phyloP scores from a whole-genome alignment of 2,888 invertebrate genomes.

The Nineta flava region DNA sequence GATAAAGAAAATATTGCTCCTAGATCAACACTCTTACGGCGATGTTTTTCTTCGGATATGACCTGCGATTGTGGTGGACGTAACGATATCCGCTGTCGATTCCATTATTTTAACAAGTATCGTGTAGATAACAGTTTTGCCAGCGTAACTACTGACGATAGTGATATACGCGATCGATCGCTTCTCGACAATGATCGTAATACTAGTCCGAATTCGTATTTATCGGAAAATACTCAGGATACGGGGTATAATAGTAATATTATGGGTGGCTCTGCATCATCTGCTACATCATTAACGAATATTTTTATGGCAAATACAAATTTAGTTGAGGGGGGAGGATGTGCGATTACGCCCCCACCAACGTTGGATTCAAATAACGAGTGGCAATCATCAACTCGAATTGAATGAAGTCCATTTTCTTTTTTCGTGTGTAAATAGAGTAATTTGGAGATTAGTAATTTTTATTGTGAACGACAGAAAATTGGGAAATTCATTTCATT shows the following conservation, averaged over 20 bases:
- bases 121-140: background rate
- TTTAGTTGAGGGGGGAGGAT: too few species aligned
- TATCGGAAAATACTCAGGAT: conserved; percentile 4
- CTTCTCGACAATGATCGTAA: conserved; percentile 2
- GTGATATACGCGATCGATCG: conserved; percentile 1
- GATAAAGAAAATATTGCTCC: conserved; percentile 5
- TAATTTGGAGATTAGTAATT: too few species aligned
- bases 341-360: too few species aligned
- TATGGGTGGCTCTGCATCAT: background rate
- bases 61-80: background rate
- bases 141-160: background rate
- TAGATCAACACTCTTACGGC: background rate
- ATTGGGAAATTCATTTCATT: too few species aligned
- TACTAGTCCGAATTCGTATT: background rate
- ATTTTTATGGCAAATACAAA: too few species aligned
- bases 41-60: conserved; percentile 4
- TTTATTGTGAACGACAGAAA: too few species aligned
- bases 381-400: too few species aligned
- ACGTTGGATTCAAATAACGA: too few species aligned
- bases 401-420: too few species aligned
- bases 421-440: too few species aligned
- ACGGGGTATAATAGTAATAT: conserved; percentile 6
- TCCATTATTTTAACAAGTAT: background rate
- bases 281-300: background rate
- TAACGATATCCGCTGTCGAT: background rate